These are phyloP conservation scores for Tipula lateralis DNA, from an alignment of 2,888 invertebrate species.

Conservation along the genomic window DNA sequence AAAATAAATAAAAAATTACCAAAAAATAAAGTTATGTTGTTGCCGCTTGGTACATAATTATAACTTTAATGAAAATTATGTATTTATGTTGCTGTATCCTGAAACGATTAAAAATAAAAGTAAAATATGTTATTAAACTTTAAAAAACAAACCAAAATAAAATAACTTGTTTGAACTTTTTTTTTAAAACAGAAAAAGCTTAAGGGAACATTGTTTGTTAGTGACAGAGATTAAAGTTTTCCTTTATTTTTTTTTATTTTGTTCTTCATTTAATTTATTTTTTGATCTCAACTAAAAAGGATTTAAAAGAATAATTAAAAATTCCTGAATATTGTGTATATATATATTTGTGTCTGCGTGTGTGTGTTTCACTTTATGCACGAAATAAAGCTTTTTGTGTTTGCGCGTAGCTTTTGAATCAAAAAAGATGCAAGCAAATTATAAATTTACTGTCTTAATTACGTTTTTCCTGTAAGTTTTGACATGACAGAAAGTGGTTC, in stretches of 20 bases:
- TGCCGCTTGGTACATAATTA: constrained; percentile 11
- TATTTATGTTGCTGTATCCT: not conserved
- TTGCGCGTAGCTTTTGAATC: not conserved
- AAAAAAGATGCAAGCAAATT: not conserved
- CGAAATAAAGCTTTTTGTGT: not conserved
- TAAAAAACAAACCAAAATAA: not conserved
- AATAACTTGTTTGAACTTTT: constrained; percentile 3
- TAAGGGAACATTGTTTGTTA: constrained; percentile 19
- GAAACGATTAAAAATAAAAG: not conserved
- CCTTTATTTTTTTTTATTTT: not conserved
- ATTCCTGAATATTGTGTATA: not conserved
- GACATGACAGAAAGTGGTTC: not conserved
- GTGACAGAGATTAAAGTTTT: constrained; percentile 20
- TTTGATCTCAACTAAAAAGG: not conserved
- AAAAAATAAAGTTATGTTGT: not conserved
- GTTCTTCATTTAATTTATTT: not conserved
- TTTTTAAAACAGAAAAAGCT: not conserved
- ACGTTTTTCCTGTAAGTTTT: not conserved
- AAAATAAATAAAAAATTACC: not conserved
- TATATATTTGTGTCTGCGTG: no score
- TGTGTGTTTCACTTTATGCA: no score
- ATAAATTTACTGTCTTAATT: not conserved
- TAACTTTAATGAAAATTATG: constrained; percentile 24
- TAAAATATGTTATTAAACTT: constrained; percentile 8
- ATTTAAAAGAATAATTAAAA: not conserved